Conservation (phyloP, 2,888 invertebrate genomes). For the Acanthacorydalis orientalis region DNA sequence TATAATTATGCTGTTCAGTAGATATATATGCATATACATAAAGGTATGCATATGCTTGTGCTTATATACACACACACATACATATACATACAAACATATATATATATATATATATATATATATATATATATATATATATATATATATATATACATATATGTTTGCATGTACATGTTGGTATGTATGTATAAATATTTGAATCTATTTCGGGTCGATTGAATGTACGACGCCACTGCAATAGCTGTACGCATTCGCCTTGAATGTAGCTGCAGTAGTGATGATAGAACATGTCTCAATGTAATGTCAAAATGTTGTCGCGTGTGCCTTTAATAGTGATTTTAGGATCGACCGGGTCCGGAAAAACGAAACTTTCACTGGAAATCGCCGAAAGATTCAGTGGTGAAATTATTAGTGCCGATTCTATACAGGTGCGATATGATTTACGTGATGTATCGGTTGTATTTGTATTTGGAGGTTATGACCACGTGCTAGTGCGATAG, state of each 20-base stretch:
- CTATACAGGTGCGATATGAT: conserved; percentile 75
- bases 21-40: too few species aligned
- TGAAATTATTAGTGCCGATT: conserved; percentile 95
- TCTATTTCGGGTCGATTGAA: background rate
- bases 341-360: conserved; percentile 94
- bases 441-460: background rate
- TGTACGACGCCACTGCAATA: background rate
- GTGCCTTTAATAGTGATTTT: conserved; percentile 74
- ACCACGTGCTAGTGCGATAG: background rate
- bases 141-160: conserved; percentile 1
- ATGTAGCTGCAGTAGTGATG: background rate
- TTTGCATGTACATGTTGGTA: background rate
- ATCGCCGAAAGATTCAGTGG: conserved; percentile 70
- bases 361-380: conserved; percentile 89
- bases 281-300: too few species aligned
- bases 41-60: too few species aligned
- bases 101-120: conserved; percentile 1
- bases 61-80: background rate
- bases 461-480: conserved; percentile 1
- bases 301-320: conserved; percentile 12
- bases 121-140: conserved; percentile 1
- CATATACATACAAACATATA: background rate
- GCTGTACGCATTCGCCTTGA: background rate
- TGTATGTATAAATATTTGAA: background rate
- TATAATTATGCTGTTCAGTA: too few species aligned